Evolutionary conservation across 2,888 invertebrate species (phyloP).

Genomic region (Nomada lathburiana): DNA sequence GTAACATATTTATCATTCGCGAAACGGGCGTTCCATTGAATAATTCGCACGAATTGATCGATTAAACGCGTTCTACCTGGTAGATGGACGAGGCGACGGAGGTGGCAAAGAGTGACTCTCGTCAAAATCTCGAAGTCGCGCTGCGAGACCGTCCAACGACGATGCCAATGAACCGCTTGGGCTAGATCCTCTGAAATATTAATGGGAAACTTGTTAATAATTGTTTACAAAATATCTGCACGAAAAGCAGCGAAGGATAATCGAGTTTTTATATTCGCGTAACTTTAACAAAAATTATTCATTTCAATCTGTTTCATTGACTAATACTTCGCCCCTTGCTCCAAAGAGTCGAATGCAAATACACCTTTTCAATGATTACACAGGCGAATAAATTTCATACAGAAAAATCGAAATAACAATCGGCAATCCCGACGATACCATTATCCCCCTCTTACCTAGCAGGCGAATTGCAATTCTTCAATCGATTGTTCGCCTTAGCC

Average conservation of each 20-base stretch:
- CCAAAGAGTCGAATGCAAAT: background rate
- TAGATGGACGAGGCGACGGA: constrained; percentile 82
- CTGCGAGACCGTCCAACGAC: constrained; percentile 81
- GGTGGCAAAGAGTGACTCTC: constrained; percentile 83
- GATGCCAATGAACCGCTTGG: constrained; percentile 81
- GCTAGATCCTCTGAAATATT: constrained; percentile 75
- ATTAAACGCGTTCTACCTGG: constrained; percentile 66
- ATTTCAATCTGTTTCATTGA: no score
- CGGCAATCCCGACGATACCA: no score
- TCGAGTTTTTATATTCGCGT: no score
- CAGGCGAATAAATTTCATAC: no score
- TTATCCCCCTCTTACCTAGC: constrained; percentile 71
- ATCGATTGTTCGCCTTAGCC: constrained; percentile 37
- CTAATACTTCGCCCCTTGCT: no score
- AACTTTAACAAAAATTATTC: no score
- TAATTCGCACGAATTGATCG: background rate
- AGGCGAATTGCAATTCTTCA: constrained; percentile 73
- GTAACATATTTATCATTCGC: background rate
- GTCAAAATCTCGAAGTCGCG: constrained; percentile 81
- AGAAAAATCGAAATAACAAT: background rate
- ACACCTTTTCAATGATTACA: background rate
- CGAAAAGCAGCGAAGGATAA: background rate
- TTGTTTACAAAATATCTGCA: background rate
- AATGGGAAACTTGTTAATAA: no score
- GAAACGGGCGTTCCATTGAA: background rate